Evolutionary conservation across 2,113 vertebrate genomes (phyloP).

Genomic region (Calidris pugnax): DNA sequence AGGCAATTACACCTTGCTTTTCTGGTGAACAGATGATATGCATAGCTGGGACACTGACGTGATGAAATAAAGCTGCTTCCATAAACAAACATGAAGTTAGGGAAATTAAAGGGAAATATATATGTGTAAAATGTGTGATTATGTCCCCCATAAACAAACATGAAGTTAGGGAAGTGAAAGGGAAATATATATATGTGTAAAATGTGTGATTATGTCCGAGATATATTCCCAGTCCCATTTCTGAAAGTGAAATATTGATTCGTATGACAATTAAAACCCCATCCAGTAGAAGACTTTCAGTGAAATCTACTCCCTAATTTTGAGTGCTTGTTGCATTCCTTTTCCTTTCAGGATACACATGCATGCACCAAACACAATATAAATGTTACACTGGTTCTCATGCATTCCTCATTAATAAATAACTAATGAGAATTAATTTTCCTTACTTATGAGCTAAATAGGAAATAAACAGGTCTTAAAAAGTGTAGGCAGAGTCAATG

Average conservation of each 20-base stretch:
- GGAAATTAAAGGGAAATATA: not conserved
- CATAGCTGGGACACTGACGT: not conserved
- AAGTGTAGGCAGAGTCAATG: conserved; percentile 67
- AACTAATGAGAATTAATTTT: conserved; percentile 77
- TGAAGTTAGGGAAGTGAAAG: not conserved
- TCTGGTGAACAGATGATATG: not conserved
- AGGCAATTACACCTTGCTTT: not conserved
- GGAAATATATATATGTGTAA: not conserved
- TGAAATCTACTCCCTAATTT: conserved; percentile 72
- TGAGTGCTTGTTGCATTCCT: conserved; percentile 33
- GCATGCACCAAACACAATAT: conserved; percentile 72
- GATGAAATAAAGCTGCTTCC: not conserved
- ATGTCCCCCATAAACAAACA: not conserved
- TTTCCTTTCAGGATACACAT: conserved; percentile 11
- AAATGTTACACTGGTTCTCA: conserved; percentile 80
- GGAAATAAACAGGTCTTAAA: conserved; percentile 74
- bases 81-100: not conserved
- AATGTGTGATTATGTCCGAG: not conserved
- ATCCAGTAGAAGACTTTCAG: conserved; percentile 78
- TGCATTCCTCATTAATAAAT: conserved; percentile 84
- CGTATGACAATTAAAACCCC: conserved; percentile 33
- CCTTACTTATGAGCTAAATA: conserved; percentile 74
- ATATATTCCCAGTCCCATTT: not conserved
- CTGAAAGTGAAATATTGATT: conserved; percentile 68
- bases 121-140: not conserved